Evolutionary conservation across 2,888 invertebrate species (phyloP), one percentile per base, ranked within the genome.

Genomic region (Hydriomena furcata): DNA sequence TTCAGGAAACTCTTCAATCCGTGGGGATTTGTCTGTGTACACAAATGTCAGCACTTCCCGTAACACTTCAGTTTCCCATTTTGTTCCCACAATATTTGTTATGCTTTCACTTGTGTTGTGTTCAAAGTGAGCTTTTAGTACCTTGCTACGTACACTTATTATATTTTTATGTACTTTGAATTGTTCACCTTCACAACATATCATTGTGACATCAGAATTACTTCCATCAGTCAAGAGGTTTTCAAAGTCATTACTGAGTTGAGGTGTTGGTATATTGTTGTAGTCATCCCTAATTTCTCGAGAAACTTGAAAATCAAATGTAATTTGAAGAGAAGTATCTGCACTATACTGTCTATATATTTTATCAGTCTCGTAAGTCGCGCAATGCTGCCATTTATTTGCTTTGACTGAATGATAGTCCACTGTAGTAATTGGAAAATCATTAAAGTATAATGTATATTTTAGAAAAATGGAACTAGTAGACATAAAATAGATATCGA

Each of bases 71-170:
- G n/a, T n/a, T n/a, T n/a, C n/a, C n/a, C n/a, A n/a, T n/a, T n/a
- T n/a, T n/a, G n/a, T n/a, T n/a, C n/a, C n/a, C n/a, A n/a, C n/a
- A n/a, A n/a, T n/a, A n/a, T n/a, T n/a, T n/a, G n/a, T n/a, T n/a
- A 57, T 60, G 54, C 82, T 82, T 65, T 90, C 90, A 11, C 72
- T 78, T 32, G 87, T 89, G 54, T 88, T 87, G 42, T 89, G 88
- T 48, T 86, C 82, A 67, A 90, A 90, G 58, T 89, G 84, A 23
- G 89, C 90, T n/a, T n/a, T n/a, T n/a, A n/a, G n/a, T n/a, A n/a
- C n/a, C n/a, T n/a, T n/a, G n/a, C n/a, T n/a, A n/a, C 90, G 69
- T 53, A 82, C 83, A 0, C 88, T 85, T 25, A 90, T 55, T 1
- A 90, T 79, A 17, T 83, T 86, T 58, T 88, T 90, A 42, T 90